These are phyloP conservation scores for Arge pagana DNA, from an alignment of 2,888 invertebrate species.

Conservation along the genomic window DNA sequence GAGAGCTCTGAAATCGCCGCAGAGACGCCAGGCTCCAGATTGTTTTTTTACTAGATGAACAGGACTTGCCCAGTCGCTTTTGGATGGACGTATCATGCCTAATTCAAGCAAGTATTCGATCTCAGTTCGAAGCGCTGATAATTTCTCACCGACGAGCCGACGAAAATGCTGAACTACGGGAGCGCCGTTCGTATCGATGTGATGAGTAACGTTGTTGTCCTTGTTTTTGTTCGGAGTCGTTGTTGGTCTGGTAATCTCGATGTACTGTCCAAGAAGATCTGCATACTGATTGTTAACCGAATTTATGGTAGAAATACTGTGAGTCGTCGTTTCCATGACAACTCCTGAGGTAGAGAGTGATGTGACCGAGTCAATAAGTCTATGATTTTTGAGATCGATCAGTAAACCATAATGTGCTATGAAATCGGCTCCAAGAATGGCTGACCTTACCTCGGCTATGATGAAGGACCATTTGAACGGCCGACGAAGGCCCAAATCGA, in stretches of 20 bases:
- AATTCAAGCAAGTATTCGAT: too few species aligned
- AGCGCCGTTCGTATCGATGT: slow-evolving; percentile 45
- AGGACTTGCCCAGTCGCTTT: slow-evolving; percentile 50
- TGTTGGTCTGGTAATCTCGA: slow-evolving; percentile 19
- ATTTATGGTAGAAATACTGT: slow-evolving; percentile 15
- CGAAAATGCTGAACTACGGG: slow-evolving; percentile 43
- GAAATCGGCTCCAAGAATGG: slow-evolving; percentile 31
- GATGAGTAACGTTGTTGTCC: slow-evolving; percentile 33
- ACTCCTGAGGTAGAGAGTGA: neutral
- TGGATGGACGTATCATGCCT: slow-evolving; percentile 52
- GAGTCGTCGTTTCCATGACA: neutral
- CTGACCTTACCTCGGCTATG: slow-evolving; percentile 23
- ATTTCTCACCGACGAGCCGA: slow-evolving; percentile 44
- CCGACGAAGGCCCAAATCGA: slow-evolving; percentile 24
- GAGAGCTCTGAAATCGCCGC: slow-evolving; percentile 36
- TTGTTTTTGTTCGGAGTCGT: too few species aligned
- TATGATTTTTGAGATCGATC: slow-evolving; percentile 23
- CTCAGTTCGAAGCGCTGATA: too few species aligned
- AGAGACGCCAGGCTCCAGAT: slow-evolving; percentile 30
- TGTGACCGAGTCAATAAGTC: slow-evolving; percentile 20
- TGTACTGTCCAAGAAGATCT: slow-evolving; percentile 3
- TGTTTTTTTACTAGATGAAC: slow-evolving; percentile 38
- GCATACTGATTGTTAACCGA: neutral
- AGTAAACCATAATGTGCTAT: slow-evolving; percentile 19
- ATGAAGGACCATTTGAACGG: slow-evolving; percentile 26